phyloP scores from a whole-genome alignment of 2,113 vertebrate genomes.

The Ciconia stormi region DNA sequence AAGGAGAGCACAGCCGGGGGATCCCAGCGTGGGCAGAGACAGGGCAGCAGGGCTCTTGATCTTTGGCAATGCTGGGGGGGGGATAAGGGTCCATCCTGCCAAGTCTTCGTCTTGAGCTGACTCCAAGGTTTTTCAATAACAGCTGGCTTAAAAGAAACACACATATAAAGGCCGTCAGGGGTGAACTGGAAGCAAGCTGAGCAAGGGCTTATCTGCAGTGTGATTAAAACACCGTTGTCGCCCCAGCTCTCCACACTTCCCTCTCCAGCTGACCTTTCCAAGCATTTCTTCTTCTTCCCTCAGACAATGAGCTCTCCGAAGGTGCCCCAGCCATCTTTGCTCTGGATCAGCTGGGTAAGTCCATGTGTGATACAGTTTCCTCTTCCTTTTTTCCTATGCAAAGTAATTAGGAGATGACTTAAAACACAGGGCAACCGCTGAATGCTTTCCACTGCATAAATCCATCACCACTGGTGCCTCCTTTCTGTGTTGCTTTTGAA shows the following conservation, averaged over 20 bases:
- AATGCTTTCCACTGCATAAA: neutral
- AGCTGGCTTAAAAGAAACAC: neutral
- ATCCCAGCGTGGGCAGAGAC: neutral
- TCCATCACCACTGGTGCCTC: neutral
- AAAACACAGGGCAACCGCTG: neutral
- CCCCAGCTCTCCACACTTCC: neutral
- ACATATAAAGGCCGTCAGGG: neutral
- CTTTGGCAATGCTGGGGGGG: neutral
- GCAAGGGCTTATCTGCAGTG: neutral
- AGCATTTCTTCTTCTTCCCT: conserved; percentile 53
- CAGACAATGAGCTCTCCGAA: conserved; percentile 73
- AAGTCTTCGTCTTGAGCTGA: neutral
- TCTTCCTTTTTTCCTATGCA: neutral
- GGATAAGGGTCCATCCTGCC: neutral
- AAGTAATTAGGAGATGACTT: neutral
- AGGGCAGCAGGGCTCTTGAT: neutral
- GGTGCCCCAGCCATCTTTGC: conserved; percentile 48
- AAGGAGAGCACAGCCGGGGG: accelerated
- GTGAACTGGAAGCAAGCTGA: neutral
- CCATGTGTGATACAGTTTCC: neutral
- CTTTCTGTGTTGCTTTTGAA: neutral
- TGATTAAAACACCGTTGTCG: neutral
- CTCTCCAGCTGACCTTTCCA: neutral
- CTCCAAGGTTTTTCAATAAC: neutral
- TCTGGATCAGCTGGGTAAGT: conserved; percentile 76